Base-by-base conservation (phyloP, 2,888 invertebrate species). In the Aradus depressus region DNA sequence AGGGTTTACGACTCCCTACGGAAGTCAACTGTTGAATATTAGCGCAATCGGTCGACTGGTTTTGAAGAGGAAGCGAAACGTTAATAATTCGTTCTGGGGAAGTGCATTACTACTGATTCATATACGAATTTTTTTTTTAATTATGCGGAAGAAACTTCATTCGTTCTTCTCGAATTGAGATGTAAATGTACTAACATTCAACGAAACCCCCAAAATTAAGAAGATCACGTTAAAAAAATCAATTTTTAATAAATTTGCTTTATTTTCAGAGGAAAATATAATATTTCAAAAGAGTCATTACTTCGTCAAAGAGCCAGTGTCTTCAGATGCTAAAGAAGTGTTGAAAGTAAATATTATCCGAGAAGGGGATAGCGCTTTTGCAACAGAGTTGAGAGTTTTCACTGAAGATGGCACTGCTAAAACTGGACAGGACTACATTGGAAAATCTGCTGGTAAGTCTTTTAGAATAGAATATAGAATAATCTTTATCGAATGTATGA, bases 221-320 rank as follows among this genome's bases (percentile, higher is more conserved):
- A n/a, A n/a, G 10, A 28, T 28, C 8, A 28, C 31, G 31, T 10
- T 10, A 28, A 28, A 28, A 28, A 10, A 28, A 28, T 28, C n/a
- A n/a, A 28, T 28, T 28, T n/a, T n/a, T n/a, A 8, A 28, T 10
- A 28, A 8, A 28, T 10, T 28, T 28, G 10, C 6, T 8, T 26
- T 26, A 3, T 6, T 53, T 53, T 21, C 44, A 54, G 54, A 45
- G 8, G 54, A 54, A 28, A 18, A 23, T 19, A 28, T 54, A 14
- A 39, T 21, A n/a, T 54, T 54, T 26, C 37, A 47, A 19, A 48
- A 54, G 10, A 35, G 39, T 19, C 51, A 51, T 26, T 51, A 48
- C 22, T 54, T 54, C 21, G 54, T 51, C 12, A 51, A 51, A 18
- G 54, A 54, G 41, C 51, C 54, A 4, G 23, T 21, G n/a, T 22